These are phyloP conservation scores for Tiliacea aurago DNA, from an alignment of 2,888 invertebrate species.

Conservation along the genomic window DNA sequence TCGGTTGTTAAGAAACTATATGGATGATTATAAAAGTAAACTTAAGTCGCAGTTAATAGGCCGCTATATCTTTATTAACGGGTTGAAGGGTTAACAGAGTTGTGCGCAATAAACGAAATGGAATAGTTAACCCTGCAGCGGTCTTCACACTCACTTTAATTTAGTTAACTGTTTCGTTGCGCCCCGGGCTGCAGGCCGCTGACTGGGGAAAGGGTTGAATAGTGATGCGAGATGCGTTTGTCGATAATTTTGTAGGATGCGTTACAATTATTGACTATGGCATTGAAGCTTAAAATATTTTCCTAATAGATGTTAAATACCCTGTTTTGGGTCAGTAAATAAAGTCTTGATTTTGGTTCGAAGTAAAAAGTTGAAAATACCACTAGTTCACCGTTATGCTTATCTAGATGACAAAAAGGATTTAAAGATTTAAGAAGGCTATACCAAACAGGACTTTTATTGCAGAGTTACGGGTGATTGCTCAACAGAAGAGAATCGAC, in stretches of 20 bases:
- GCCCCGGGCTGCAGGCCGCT: constrained; percentile 82
- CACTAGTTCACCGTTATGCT: too few relatives aligned
- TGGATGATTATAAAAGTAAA: constrained; percentile 77
- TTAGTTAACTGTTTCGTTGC: constrained; percentile 89
- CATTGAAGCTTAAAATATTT: not conserved
- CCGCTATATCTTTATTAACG: constrained; percentile 88
- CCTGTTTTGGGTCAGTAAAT: not conserved
- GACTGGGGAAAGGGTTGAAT: constrained; percentile 84
- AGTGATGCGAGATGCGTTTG: constrained; percentile 71
- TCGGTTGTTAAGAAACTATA: constrained; percentile 61
- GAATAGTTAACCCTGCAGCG: constrained; percentile 90
- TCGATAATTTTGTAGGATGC: constrained; percentile 47
- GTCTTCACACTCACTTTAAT: constrained; percentile 90
- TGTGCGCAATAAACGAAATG: constrained; percentile 90
- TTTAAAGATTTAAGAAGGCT: not conserved
- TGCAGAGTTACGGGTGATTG: too few relatives aligned
- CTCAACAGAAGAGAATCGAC: constrained; percentile 31
- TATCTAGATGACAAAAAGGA: not conserved
- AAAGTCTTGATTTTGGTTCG: not conserved
- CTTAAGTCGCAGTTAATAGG: constrained; percentile 83
- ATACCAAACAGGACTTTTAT: not conserved
- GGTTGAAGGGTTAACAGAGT: constrained; percentile 86
- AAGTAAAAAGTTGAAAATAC: not conserved
- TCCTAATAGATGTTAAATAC: not conserved
- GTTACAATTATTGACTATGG: not conserved